These are phyloP conservation scores for Hippopotamyrus pictus DNA, from an alignment of 2,797 vertebrate species.

Conservation along the genomic window DNA sequence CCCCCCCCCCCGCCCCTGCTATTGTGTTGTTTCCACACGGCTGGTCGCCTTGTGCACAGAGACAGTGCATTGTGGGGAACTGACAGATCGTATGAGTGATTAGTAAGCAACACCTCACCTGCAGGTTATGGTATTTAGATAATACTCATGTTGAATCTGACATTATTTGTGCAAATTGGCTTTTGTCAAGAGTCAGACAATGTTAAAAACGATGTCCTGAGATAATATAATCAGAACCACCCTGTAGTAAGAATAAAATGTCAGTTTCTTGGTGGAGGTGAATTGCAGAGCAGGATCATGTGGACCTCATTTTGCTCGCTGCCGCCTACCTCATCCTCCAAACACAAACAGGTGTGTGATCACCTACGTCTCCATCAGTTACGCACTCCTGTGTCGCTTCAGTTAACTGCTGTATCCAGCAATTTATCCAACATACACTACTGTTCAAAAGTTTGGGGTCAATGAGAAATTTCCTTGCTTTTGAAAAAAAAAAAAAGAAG, in stretches of 20 bases:
- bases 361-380: neutral
- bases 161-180: neutral
- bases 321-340: neutral
- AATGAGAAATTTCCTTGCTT: neutral
- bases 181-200: neutral
- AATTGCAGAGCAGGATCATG: neutral
- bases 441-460: neutral
- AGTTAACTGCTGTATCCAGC: neutral
- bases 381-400: neutral
- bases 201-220: neutral
- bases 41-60: neutral
- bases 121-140: neutral
- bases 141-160: neutral
- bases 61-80: neutral
- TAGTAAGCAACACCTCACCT: conserved; percentile 2
- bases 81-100: neutral
- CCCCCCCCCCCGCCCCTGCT: neutral
- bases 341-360: neutral
- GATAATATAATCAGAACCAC: neutral
- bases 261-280: neutral
- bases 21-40: neutral
- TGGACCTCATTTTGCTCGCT: neutral
- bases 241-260: neutral
- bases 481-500: neutral
- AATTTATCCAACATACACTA: neutral